phyloP scores from a whole-genome alignment of 2,888 invertebrate genomes.

The Eristalis tenax region DNA sequence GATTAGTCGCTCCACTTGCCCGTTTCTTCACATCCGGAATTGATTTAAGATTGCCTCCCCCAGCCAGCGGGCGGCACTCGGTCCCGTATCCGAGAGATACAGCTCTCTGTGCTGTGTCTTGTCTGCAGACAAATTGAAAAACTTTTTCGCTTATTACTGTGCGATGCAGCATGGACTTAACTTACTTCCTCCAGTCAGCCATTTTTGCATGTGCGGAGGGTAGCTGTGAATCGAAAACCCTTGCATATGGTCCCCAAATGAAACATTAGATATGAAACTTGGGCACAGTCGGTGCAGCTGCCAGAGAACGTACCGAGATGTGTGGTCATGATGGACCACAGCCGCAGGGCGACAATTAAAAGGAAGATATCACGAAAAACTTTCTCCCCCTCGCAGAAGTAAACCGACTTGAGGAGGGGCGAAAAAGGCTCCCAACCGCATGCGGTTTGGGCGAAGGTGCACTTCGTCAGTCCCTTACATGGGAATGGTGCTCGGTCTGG shows the following conservation, averaged over 20 bases:
- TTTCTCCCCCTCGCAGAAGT: neutral
- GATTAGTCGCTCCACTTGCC: neutral
- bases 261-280: neutral
- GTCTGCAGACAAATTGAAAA: neutral
- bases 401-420: neutral
- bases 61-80: neutral
- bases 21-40: neutral
- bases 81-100: neutral
- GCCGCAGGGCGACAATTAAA: neutral
- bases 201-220: neutral
- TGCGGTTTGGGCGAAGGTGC: neutral
- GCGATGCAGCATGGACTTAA: neutral
- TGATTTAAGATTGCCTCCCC: neutral
- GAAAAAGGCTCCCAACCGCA: neutral
- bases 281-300: neutral
- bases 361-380: constrained; percentile 1
- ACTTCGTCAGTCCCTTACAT: neutral
- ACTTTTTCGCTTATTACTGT: constrained; percentile 2
- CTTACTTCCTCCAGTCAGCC: neutral
- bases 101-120: neutral
- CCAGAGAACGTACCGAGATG: neutral
- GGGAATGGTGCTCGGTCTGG: neutral
- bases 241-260: neutral
- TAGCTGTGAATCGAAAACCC: neutral
- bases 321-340: neutral